A percentile compares a stretch with the other conserved stretches of the same genome.
phyloP scores from a whole-genome alignment of 2,797 vertebrate species.

The Cebuella pygmaea region DNA sequence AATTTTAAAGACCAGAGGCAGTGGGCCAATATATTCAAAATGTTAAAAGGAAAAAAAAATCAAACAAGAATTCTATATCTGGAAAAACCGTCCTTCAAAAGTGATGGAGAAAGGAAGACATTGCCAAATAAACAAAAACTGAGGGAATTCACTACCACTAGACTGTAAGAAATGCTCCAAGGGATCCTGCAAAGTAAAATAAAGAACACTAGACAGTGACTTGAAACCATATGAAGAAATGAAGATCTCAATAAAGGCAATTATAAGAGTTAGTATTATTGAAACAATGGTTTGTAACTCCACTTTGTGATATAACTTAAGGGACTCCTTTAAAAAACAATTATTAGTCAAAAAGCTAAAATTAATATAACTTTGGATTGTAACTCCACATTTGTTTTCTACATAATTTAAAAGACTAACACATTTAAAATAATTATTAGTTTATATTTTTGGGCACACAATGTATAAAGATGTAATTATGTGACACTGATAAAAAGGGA shows the following conservation, averaged over 20 bases:
- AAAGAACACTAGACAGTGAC: not conserved
- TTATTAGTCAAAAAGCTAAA: not conserved
- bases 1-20: not conserved
- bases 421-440: not conserved
- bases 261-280: not conserved
- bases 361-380: not conserved
- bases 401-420: not conserved
- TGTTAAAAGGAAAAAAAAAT: not conserved
- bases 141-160: not conserved
- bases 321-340: not conserved
- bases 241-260: not conserved
- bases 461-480: not conserved
- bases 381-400: not conserved
- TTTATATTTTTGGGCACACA: not conserved
- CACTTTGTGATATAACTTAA: not conserved
- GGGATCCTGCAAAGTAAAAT: not conserved
- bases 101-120: not conserved
- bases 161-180: not conserved
- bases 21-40: not conserved
- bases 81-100: not conserved
- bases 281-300: not conserved
- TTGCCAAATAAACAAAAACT: not conserved
- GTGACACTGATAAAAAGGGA: not conserved
- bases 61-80: not conserved
- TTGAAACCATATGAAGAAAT: not conserved